Conservation (phyloP, 2,113 vertebrate genomes). For the Beaufortia kweichowensis region DNA sequence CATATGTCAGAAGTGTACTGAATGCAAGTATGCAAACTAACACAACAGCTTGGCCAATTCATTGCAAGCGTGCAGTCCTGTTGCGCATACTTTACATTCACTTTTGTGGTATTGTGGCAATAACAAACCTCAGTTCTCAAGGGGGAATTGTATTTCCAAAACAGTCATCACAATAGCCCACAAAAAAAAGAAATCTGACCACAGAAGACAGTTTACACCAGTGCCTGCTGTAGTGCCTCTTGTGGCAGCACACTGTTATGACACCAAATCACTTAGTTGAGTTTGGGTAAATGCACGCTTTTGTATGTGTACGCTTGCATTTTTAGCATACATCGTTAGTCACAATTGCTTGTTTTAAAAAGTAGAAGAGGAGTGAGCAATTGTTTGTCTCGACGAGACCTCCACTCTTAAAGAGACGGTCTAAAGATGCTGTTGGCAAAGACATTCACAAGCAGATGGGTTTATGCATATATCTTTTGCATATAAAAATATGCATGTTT, state of each 20-base stretch:
- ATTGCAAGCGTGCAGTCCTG: background rate
- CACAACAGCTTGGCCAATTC: background rate
- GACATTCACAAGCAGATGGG: constrained; percentile 18
- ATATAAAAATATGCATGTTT: background rate
- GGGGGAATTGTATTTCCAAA: background rate
- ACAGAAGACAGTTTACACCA: no score
- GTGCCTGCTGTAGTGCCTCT: no score
- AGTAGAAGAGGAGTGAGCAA: background rate
- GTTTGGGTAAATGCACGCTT: background rate
- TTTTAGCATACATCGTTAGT: background rate
- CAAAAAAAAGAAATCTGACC: no score
- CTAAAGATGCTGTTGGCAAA: constrained; percentile 1
- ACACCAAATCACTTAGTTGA: background rate
- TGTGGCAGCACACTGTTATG: no score
- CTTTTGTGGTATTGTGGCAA: background rate
- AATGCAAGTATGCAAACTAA: background rate
- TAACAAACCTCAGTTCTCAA: background rate
- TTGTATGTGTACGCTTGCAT: background rate
- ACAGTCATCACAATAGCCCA: no score
- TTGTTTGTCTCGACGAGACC: background rate
- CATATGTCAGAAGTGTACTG: background rate
- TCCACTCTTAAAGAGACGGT: background rate
- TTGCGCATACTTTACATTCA: background rate
- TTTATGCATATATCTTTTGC: constrained; percentile 35
- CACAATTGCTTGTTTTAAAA: no score